Percentiles rank a stretch among this genome's conserved stretches.
Evolutionary conservation across 2,888 invertebrate species (phyloP).

Genomic region (Strigamia maritima): DNA sequence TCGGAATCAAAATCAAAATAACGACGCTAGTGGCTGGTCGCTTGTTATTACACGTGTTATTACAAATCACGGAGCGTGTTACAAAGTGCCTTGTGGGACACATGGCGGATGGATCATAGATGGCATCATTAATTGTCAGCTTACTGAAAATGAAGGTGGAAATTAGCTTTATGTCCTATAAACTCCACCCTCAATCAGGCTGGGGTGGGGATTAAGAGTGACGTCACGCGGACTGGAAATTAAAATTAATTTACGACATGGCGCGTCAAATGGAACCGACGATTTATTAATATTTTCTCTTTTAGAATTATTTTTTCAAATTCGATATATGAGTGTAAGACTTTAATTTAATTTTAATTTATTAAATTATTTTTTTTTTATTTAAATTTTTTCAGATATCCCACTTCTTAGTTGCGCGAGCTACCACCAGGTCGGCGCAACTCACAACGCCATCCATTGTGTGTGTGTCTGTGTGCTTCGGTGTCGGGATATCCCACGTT

Average conservation of each 20-base stretch:
- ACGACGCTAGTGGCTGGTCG: too few species aligned
- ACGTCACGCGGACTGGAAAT: neutral
- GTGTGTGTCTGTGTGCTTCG: neutral
- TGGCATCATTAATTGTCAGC: neutral
- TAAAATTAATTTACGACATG: neutral
- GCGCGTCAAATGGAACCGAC: neutral
- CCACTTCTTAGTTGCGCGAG: neutral
- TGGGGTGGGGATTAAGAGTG: neutral
- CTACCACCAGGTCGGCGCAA: neutral
- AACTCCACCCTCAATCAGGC: neutral
- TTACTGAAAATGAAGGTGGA: neutral
- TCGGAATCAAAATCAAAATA: too few species aligned
- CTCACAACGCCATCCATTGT: neutral
- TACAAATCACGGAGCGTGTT: neutral
- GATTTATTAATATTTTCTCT: neutral
- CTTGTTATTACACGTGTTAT: too few species aligned
- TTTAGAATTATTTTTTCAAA: neutral
- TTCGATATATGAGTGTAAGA: too few species aligned
- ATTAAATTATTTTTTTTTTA: too few species aligned
- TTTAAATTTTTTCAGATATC: neutral
- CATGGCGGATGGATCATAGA: neutral
- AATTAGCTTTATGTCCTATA: neutral
- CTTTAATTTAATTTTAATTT: too few species aligned
- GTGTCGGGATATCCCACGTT: conserved; percentile 1
- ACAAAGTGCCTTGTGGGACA: too few species aligned